Conservation (phyloP, 2,797 vertebrate genomes). For the Chiroxiphia lanceolata region DNA sequence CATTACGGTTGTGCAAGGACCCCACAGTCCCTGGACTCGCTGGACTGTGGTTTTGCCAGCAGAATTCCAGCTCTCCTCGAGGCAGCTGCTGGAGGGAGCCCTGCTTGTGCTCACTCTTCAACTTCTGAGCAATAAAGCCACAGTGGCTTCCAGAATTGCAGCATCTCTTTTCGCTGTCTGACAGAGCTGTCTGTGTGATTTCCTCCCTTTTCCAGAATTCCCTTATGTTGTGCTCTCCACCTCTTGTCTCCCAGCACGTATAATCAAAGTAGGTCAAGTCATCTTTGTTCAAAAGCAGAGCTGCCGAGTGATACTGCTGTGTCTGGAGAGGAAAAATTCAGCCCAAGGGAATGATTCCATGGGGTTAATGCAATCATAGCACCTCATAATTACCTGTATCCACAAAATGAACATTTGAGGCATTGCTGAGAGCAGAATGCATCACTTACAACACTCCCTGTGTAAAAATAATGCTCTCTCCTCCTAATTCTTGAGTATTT, state of each 20-base stretch:
- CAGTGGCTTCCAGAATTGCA: not conserved
- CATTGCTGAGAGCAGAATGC: not conserved
- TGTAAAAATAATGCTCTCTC: not conserved
- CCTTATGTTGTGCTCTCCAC: not conserved
- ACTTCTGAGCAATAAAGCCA: not conserved
- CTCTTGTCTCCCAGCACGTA: not conserved
- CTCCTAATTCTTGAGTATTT: not conserved
- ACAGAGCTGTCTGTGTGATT: not conserved
- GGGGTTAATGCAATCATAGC: not conserved
- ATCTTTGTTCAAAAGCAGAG: constrained; percentile 1
- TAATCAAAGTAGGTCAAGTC: constrained; percentile 32
- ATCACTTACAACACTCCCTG: not conserved
- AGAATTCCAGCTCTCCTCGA: not conserved
- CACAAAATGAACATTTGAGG: constrained; percentile 1
- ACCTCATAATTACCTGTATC: constrained; percentile 8
- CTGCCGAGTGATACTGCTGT: not conserved
- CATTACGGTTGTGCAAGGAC: not conserved
- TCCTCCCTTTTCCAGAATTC: not conserved
- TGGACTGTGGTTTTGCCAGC: not conserved
- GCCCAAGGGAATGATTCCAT: not conserved
- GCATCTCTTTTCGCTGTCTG: not conserved
- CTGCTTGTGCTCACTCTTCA: not conserved
- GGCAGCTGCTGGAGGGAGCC: not conserved
- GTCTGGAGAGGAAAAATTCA: not conserved
- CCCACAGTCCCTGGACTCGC: not conserved